Evolutionary conservation across 2,113 vertebrate species (phyloP).

Genomic region (Coregonus clupeaformis): DNA sequence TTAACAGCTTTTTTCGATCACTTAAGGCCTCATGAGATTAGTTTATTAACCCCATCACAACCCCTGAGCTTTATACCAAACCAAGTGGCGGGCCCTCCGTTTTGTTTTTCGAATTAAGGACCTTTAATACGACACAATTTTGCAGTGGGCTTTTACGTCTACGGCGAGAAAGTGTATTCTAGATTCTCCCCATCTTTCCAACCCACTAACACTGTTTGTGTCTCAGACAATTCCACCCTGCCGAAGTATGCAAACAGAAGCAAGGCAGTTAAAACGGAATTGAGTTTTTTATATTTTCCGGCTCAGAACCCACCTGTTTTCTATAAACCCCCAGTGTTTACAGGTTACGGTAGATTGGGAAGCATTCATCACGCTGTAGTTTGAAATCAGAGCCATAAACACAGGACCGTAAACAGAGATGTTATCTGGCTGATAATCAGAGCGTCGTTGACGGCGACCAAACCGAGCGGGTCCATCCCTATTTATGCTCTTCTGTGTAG

Average conservation of each 20-base stretch:
- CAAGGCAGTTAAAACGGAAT: background rate
- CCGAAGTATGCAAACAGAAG: conserved; percentile 33
- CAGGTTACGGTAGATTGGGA: conserved; percentile 31
- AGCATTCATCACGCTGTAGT: conserved; percentile 46
- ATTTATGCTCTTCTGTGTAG: too few species aligned
- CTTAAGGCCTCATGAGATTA: too few species aligned
- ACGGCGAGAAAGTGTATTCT: background rate
- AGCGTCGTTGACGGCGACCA: too few species aligned
- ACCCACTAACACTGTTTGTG: conserved; percentile 34
- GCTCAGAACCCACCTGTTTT: conserved; percentile 55
- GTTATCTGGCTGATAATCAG: conserved; percentile 17
- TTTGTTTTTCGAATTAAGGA: too few species aligned
- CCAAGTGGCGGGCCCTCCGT: too few species aligned
- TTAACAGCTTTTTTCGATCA: too few species aligned
- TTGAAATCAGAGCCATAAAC: conserved; percentile 56
- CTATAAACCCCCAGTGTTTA: conserved; percentile 63
- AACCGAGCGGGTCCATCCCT: too few species aligned
- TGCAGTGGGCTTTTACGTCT: too few species aligned
- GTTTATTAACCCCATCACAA: too few species aligned
- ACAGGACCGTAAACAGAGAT: conserved; percentile 32
- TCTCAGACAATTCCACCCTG: conserved; percentile 23
- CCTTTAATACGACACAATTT: too few species aligned
- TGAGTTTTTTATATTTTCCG: background rate
- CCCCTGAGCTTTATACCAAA: too few species aligned
- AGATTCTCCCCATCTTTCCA: conserved; percentile 34